A percentile compares a stretch with the other conserved stretches of the same genome.
Evolutionary conservation across 2,888 invertebrate genomes (phyloP).

Genomic region (Pristionchus mayeri): DNA sequence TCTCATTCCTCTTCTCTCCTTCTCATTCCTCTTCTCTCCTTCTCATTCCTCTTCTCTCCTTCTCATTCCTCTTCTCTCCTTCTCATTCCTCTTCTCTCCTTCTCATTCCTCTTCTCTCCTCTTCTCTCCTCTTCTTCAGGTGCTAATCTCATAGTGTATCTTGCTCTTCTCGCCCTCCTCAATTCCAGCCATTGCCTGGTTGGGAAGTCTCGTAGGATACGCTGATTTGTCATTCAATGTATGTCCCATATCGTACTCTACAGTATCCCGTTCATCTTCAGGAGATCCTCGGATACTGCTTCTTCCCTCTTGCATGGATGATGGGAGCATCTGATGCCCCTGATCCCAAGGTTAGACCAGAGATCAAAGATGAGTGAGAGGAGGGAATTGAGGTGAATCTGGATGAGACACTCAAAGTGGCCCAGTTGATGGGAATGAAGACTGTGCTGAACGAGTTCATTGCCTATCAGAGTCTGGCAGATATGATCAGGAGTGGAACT

Average conservation of each 20-base stretch:
- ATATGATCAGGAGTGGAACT: conserved; percentile 53
- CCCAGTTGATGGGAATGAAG: conserved; percentile 72
- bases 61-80: background rate
- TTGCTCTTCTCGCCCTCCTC: conserved; percentile 88
- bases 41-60: background rate
- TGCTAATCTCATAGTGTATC: conserved; percentile 91
- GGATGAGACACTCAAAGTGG: conserved; percentile 63
- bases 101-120: background rate
- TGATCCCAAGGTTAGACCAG: conserved; percentile 54
- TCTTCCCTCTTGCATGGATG: conserved; percentile 70
- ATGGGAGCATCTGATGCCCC: conserved; percentile 68
- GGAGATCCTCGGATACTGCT: conserved; percentile 51
- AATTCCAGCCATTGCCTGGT: conserved; percentile 87
- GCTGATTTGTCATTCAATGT: conserved; percentile 80
- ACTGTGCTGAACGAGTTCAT: conserved; percentile 73
- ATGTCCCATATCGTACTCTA: conserved; percentile 46
- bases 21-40: background rate
- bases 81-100: background rate
- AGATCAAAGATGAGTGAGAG: background rate
- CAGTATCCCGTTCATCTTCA: background rate
- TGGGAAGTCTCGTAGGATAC: conserved; percentile 85
- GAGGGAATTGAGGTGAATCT: conserved; percentile 46
- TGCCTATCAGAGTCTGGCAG: conserved; percentile 66
- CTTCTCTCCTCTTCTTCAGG: conserved; percentile 76
- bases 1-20: background rate